Conservation (phyloP, 2,113 vertebrate genomes). For the Tauraco erythrolophus region DNA sequence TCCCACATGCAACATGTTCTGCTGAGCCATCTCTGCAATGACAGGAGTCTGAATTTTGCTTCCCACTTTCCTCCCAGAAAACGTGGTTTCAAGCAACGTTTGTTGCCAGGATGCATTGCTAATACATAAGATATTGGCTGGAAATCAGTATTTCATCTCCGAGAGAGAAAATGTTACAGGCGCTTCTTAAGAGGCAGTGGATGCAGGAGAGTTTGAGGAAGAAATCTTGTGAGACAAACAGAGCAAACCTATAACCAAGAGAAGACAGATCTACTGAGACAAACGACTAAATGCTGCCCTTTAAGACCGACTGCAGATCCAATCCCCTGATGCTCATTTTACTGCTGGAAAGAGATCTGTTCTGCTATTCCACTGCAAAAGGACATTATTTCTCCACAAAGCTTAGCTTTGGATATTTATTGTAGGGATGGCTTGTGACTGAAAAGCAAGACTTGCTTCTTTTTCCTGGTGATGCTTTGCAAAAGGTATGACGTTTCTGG, state of each 20-base stretch:
- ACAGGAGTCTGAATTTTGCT: not conserved
- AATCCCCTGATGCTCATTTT: not conserved
- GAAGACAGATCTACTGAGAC: not conserved
- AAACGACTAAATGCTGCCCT: not conserved
- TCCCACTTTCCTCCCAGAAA: conserved; percentile 4
- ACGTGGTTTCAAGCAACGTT: not conserved
- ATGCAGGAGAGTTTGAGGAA: not conserved
- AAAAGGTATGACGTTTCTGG: not conserved
- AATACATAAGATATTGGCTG: conserved; percentile 25
- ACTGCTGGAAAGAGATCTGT: not conserved
- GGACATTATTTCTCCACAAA: not conserved
- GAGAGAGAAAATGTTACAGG: not conserved
- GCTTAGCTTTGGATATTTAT: not conserved
- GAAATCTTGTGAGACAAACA: not conserved
- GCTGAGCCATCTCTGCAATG: not conserved
- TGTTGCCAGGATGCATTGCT: conserved; percentile 36
- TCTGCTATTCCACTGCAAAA: not conserved
- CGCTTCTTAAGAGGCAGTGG: not conserved
- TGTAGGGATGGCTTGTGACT: not conserved
- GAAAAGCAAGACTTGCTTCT: not conserved
- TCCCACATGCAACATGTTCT: conserved; percentile 27
- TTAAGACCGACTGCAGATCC: not conserved
- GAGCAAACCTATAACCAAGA: not conserved
- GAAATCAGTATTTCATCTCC: conserved; percentile 10
- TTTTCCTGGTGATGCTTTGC: not conserved